phyloP scores from a whole-genome alignment of 2,888 invertebrate species.

The Zaprionus obscuricornis region DNA sequence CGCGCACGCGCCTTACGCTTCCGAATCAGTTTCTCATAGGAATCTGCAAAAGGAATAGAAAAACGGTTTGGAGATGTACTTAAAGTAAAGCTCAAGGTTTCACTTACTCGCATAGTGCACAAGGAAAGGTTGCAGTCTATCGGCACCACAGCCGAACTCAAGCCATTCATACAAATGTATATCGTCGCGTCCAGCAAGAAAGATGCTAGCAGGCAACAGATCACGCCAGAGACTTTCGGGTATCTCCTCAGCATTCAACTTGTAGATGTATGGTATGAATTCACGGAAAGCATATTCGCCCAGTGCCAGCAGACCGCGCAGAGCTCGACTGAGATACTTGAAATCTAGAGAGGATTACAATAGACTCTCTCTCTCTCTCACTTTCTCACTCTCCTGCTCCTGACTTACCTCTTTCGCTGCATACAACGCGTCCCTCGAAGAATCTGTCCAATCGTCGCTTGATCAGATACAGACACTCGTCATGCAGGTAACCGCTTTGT shows the following conservation, averaged over 20 bases:
- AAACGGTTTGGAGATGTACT: not conserved
- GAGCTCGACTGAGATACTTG: constrained; percentile 78
- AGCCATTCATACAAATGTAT: constrained; percentile 83
- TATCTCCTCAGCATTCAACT: constrained; percentile 69
- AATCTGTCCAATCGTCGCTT: constrained; percentile 76
- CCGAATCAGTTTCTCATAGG: constrained; percentile 68
- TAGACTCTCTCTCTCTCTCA: too few relatives aligned
- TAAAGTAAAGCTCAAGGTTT: not conserved
- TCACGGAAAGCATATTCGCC: constrained; percentile 83
- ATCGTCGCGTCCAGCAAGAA: constrained; percentile 79
- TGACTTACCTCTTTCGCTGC: constrained; percentile 69
- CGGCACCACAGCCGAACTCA: constrained; percentile 79
- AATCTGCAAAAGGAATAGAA: constrained; percentile 46
- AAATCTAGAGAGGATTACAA: constrained; percentile 69
- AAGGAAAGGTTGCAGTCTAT: constrained; percentile 81
- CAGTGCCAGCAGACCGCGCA: constrained; percentile 78
- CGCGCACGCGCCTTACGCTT: constrained; percentile 60
- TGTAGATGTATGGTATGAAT: constrained; percentile 81
- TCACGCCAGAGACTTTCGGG: constrained; percentile 77
- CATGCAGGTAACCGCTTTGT: constrained; percentile 80
- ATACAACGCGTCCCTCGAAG: constrained; percentile 71
- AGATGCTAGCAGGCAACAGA: constrained; percentile 78
- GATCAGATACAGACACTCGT: constrained; percentile 80
- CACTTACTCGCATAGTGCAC: constrained; percentile 77
- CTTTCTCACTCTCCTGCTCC: too few relatives aligned